These are phyloP conservation scores for Standfussiana lucernea DNA, from an alignment of 2,888 invertebrate genomes.

Conservation along the genomic window DNA sequence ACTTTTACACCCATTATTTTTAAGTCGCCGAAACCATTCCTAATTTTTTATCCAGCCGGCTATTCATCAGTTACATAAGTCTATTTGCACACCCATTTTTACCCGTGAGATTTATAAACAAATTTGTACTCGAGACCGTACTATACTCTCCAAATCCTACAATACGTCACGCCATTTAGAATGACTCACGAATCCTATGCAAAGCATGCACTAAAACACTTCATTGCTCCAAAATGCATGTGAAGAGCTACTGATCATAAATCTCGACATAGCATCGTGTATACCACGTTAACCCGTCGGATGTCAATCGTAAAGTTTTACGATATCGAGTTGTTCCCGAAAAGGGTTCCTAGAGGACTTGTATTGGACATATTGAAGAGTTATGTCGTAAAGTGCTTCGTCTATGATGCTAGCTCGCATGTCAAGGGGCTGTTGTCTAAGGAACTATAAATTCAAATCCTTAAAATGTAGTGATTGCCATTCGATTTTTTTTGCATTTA, in stretches of 20 bases:
- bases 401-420: conserved; percentile 39
- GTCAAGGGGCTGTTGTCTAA: conserved; percentile 16
- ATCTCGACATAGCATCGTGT: conserved; percentile 69
- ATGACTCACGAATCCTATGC: conserved; percentile 44
- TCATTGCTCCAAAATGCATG: conserved; percentile 65
- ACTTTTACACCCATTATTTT: too few relatives aligned
- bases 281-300: conserved; percentile 84
- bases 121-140: background rate
- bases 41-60: too few relatives aligned
- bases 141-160: background rate
- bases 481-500: background rate
- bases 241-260: conserved; percentile 68
- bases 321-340: conserved; percentile 87
- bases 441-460: background rate
- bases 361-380: conserved; percentile 52
- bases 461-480: background rate
- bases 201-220: conserved; percentile 61
- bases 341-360: conserved; percentile 81
- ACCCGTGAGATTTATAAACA: too few relatives aligned
- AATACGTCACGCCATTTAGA: background rate
- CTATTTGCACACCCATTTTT: too few relatives aligned
- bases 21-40: too few relatives aligned
- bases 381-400: conserved; percentile 26
- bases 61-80: too few relatives aligned
- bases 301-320: conserved; percentile 89